Base-by-base conservation (phyloP, 2,888 invertebrate genomes). In the Apoda limacodes region DNA sequence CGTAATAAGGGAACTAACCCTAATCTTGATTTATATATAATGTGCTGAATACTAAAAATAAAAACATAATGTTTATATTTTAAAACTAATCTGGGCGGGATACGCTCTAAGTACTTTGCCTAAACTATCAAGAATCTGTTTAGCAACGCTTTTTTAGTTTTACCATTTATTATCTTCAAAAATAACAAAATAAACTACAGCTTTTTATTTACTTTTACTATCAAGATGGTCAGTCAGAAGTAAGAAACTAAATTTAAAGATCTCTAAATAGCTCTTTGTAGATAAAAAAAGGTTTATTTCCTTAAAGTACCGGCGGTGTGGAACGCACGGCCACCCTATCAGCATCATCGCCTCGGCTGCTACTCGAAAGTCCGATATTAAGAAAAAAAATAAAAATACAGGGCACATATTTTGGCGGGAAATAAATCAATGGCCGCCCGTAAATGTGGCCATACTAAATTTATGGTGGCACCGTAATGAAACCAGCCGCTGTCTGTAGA, bases 361-460 rank as follows among this genome's bases (percentile, higher is more conserved):
- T 75, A 76, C 78, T 64, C 74, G 65, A 67, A 71, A 62, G 67
- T 67, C 65, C 69, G 63, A 70, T 64, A 63, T 66, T 55, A 56
- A 46, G 50, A 39, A 38, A 43, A 53, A 51, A 49, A 52, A n/a
- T n/a, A 67, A 60, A 60, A 60, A 63, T 48, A 60, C 60, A 55
- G 54, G 60, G 55, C 70, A 74, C 75, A 76, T 65, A 68, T 75
- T 78, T 80, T 78, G 74, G 78, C 78, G 59, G 76, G 74, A 57
- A 68, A 78, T 80, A 78, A 80, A 80, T 80, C 78, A 75, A 17
- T 69, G 57, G 47, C 46, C 37, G 37, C 41, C 56, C 55, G 66
- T 64, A 66, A 74, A 72, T 60, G 69, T 54, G 58, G 59, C 70
- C 60, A 71, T 70, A 71, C 65, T 46, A 66, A 75, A 78, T 76